A percentile compares a stretch with the other conserved stretches of the same genome.
Conservation (phyloP, 2,113 vertebrate genomes). For the Macroglossus sobrinus region DNA sequence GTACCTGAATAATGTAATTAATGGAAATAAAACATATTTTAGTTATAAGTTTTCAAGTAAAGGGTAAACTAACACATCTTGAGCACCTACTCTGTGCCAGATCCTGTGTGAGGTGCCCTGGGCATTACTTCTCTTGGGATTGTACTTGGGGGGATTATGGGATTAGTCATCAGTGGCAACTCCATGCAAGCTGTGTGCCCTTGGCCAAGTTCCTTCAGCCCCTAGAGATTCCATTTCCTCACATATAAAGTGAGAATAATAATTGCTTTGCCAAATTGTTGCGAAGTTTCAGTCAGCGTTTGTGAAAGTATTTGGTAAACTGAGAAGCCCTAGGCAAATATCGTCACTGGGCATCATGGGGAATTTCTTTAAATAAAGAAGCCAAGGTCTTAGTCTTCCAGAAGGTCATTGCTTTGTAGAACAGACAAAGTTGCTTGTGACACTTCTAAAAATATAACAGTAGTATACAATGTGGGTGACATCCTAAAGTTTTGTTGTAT, state of each 20-base stretch:
- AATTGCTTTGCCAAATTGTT: neutral
- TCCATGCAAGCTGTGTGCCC: neutral
- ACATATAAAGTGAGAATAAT: neutral
- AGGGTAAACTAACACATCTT: neutral
- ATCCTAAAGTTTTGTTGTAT: neutral
- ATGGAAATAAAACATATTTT: constrained; percentile 4
- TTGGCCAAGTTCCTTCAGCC: neutral
- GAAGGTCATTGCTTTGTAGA: neutral
- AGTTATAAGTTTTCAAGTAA: neutral
- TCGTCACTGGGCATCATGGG: neutral
- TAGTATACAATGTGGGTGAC: neutral
- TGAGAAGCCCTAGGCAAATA: neutral
- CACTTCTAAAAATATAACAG: neutral
- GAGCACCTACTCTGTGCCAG: neutral
- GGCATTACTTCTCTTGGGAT: neutral
- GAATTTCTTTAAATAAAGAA: neutral
- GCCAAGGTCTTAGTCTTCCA: neutral
- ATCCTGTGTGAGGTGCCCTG: neutral
- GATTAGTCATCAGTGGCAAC: neutral
- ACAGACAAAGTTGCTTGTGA: neutral
- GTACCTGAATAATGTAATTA: neutral
- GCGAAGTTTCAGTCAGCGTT: neutral
- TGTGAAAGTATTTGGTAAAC: constrained; percentile 17
- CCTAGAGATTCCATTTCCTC: neutral
- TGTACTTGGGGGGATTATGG: neutral